phyloP scores from a whole-genome alignment of 2,113 vertebrate genomes.

The Melanerpes aurifrons region DNA sequence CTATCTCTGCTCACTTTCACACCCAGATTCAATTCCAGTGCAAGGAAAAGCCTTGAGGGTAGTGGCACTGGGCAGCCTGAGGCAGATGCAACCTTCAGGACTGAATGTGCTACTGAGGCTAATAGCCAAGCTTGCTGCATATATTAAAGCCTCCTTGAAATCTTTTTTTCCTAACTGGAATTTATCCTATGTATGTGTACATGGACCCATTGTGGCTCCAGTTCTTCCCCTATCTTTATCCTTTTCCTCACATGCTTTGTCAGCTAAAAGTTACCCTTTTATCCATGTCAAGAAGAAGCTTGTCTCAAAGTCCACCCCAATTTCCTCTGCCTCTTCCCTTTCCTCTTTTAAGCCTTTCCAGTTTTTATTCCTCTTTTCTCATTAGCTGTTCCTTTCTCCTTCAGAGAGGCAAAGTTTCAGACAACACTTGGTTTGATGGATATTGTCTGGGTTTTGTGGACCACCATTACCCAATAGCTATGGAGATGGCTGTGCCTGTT shows the following conservation, averaged over 20 bases:
- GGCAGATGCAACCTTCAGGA: not conserved
- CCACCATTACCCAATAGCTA: not conserved
- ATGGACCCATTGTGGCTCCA: not conserved
- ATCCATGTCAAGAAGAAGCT: not conserved
- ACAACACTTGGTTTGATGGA: not conserved
- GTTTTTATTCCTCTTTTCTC: not conserved
- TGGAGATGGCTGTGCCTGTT: not conserved
- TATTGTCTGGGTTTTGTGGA: not conserved
- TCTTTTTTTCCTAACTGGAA: not conserved
- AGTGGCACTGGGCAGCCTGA: not conserved
- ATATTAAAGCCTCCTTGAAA: not conserved
- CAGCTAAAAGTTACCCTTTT: not conserved
- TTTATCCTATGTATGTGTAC: not conserved
- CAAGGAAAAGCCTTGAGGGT: not conserved
- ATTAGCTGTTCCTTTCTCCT: not conserved
- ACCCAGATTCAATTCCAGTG: not conserved
- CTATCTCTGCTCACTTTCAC: not conserved
- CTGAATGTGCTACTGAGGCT: not conserved
- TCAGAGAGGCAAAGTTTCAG: not conserved
- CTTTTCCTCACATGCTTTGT: not conserved
- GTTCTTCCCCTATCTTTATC: not conserved
- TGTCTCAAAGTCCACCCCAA: not conserved
- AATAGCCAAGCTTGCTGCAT: not conserved
- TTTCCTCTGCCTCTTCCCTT: not conserved
- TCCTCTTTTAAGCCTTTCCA: not conserved